Conservation (phyloP, 2,113 vertebrate species). For the Odontophorus gujanensis region DNA sequence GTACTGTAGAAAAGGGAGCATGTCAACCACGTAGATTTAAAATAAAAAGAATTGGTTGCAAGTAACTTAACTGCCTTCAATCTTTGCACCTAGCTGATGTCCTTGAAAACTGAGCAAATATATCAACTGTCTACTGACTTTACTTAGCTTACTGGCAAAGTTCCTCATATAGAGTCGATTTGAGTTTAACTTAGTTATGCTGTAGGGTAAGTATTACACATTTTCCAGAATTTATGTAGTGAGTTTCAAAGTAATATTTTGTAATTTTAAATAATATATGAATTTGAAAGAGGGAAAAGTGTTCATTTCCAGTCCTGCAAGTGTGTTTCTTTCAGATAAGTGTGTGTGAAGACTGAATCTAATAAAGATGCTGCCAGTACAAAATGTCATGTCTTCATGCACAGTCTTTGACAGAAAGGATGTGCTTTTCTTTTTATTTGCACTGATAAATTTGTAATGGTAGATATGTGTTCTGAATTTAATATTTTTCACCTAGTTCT, state of each 20-base stretch:
- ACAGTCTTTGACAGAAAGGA: constrained; percentile 5
- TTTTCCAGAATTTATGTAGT: constrained; percentile 5
- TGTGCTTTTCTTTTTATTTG: background rate
- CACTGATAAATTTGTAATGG: constrained; percentile 31
- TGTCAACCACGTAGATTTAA: background rate
- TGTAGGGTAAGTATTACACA: background rate
- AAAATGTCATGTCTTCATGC: background rate
- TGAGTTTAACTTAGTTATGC: background rate
- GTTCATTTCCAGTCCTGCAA: constrained; percentile 25
- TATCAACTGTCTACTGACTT: background rate
- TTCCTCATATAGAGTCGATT: background rate
- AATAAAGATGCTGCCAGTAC: background rate
- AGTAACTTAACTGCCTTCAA: background rate
- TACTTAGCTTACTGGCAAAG: background rate
- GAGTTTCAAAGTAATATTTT: constrained; percentile 33
- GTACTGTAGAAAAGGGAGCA: background rate
- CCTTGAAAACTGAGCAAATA: background rate
- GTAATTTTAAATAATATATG: constrained; percentile 26
- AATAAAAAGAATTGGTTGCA: background rate
- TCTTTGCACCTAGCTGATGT: background rate
- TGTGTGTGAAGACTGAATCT: constrained; percentile 18
- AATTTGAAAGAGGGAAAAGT: background rate
- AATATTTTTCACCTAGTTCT: background rate
- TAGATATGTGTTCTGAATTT: constrained; percentile 15
- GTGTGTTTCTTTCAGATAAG: constrained; percentile 22